phyloP scores from a whole-genome alignment of 2,113 vertebrate species.

The Hemiscyllium ocellatum region DNA sequence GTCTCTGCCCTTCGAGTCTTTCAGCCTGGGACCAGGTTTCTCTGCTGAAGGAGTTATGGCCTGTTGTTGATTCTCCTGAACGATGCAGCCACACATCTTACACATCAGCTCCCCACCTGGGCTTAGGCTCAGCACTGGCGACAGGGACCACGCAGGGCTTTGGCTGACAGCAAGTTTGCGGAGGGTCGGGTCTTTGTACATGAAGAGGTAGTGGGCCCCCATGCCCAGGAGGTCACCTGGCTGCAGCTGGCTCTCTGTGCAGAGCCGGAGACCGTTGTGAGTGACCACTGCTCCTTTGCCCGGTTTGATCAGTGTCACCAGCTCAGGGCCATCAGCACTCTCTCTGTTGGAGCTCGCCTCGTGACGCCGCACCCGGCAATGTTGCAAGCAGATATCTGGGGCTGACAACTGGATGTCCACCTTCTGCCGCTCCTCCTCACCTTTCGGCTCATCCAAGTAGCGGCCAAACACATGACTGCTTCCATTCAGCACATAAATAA shows the following conservation, averaged over 20 bases:
- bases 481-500: slow-evolving; percentile 57
- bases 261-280: slow-evolving; percentile 52
- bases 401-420: slow-evolving; percentile 52
- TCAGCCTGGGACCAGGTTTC: slow-evolving; percentile 42
- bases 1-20: slow-evolving; percentile 43
- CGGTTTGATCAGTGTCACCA: slow-evolving; percentile 47
- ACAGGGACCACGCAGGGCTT: slow-evolving; percentile 54
- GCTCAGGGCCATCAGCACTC: background rate
- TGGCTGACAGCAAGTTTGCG: slow-evolving; percentile 38
- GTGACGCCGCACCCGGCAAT: slow-evolving; percentile 54
- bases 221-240: slow-evolving; percentile 60
- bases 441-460: slow-evolving; percentile 39
- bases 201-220: slow-evolving; percentile 60
- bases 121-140: slow-evolving; percentile 43
- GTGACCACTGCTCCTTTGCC: slow-evolving; percentile 48
- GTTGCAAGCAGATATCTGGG: slow-evolving; percentile 53
- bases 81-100: slow-evolving; percentile 44
- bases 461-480: slow-evolving; percentile 52
- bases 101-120: slow-evolving; percentile 30
- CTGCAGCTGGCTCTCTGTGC: slow-evolving; percentile 48
- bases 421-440: slow-evolving; percentile 45
- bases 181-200: slow-evolving; percentile 62
- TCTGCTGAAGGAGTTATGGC: background rate
- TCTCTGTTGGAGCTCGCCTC: slow-evolving; percentile 39
- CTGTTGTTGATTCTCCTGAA: slow-evolving; percentile 39